Conservation (phyloP, 2,888 invertebrate genomes). For the Eristalis arbustorum region DNA sequence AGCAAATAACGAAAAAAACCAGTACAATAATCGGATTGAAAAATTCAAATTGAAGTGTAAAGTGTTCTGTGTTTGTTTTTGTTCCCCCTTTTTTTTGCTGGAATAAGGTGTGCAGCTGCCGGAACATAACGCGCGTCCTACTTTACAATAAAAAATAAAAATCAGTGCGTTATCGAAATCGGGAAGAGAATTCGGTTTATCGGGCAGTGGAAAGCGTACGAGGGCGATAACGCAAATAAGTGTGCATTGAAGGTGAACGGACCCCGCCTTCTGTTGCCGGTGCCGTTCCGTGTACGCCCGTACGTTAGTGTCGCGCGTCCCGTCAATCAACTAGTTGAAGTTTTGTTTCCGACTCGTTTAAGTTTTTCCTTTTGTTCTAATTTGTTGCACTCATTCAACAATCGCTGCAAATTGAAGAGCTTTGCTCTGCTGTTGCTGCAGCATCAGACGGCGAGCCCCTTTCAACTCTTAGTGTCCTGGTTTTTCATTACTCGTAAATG, state of each 20-base stretch:
- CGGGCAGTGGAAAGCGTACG: conserved; percentile 24
- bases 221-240: conserved; percentile 50
- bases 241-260: conserved; percentile 60
- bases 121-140: conserved; percentile 39
- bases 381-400: conserved; percentile 47
- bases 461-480: conserved; percentile 54
- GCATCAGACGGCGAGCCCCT: conserved; percentile 29
- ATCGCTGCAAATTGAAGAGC: conserved; percentile 64
- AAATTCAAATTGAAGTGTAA: conserved; percentile 66
- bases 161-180: conserved; percentile 43
- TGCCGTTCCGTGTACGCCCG: conserved; percentile 29
- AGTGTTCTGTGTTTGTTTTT: conserved; percentile 38
- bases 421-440: conserved; percentile 42
- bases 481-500: conserved; percentile 67
- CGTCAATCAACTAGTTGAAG: conserved; percentile 63
- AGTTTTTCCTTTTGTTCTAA: neutral
- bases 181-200: conserved; percentile 32
- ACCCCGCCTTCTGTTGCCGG: conserved; percentile 34
- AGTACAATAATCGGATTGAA: conserved; percentile 59
- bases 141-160: conserved; percentile 1
- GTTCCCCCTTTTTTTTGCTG: neutral
- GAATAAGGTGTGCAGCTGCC: conserved; percentile 64
- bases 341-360: conserved; percentile 29
- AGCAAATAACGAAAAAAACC: conserved; percentile 45
- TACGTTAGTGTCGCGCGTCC: neutral